Conservation (phyloP, 2,113 vertebrate species). For the Zosterops borbonicus region DNA sequence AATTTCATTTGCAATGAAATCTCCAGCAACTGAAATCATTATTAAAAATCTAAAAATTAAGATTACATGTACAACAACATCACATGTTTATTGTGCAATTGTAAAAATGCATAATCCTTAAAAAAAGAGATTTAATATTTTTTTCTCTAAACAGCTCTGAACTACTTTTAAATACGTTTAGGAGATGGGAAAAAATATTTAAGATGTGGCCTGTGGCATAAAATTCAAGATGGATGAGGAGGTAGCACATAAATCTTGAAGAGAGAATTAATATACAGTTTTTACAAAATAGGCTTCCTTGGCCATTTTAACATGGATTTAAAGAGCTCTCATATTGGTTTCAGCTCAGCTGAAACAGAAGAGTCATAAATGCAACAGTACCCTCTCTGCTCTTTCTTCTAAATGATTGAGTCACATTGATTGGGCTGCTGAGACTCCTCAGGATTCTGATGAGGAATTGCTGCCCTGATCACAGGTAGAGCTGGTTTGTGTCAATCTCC, state of each 20-base stretch:
- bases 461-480: not conserved
- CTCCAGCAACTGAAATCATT: not conserved
- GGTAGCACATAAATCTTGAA: not conserved
- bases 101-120: not conserved
- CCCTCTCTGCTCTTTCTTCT: not conserved
- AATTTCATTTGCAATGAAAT: not conserved
- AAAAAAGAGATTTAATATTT: not conserved
- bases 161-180: not conserved
- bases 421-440: not conserved
- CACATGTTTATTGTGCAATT: not conserved
- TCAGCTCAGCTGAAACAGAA: not conserved
- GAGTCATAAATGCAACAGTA: not conserved
- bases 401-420: not conserved
- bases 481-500: not conserved
- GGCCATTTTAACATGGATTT: not conserved
- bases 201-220: not conserved
- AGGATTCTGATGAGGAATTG: not conserved
- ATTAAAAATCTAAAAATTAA: not conserved
- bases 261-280: not conserved
- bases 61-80: not conserved
- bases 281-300: not conserved
- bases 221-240: not conserved
- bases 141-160: not conserved
- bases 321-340: not conserved
- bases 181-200: not conserved